Base-by-base conservation (phyloP, 2,113 vertebrate genomes). In the Sander lucioperca region DNA sequence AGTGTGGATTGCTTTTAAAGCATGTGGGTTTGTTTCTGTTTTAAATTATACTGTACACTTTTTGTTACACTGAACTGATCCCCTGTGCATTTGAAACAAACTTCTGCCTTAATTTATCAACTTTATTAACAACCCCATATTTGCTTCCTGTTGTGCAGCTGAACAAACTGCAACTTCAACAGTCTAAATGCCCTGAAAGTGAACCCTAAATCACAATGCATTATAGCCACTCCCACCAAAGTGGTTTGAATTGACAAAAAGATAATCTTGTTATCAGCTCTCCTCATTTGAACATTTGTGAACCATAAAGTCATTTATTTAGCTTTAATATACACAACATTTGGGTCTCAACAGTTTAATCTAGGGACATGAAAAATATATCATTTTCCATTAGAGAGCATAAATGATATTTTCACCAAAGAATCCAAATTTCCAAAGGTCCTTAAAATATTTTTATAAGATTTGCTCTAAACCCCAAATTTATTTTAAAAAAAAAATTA, bases 71-170 rank as follows among this genome's bases (percentile, higher is more conserved):
- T 64, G 25, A 56, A 25, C 19, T 57, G 57, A 65, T 73, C 61
- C 12, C 27, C 25, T 15, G 51, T 15, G 51, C 21, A 12, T 11
- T 23, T 6, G 11, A 45, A 45, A 6, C 39, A 63, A 62, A 62
- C 9, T 10, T 36, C 21, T 13, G 47, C 47, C 21, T 33, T 53
- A 39, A 43, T 45, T 43, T 8, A 66, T 56, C 21, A n/a, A 39
- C 68, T 23, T 70, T 18, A 19, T 51, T 45, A 45, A 45, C 48
- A 21, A n/a, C 18, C 51, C 5, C 6, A n/a, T 70, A 66, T 27
- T n/a, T 62, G 56, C 56, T 39, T 53, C 15, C 23, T 56, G 13
- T 56, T 70, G 68, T 70, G 12, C 15, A 61, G 16, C 65, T 68
- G 47, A 21, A 53, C 18, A 53, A 51, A 47, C 47, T 67, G 43